A percentile compares a stretch with the other conserved stretches of the same genome.
Evolutionary conservation across 53 echinoderm and acorn worm genomes (phyloP).

Genomic region (Glandiceps talaboti): DNA sequence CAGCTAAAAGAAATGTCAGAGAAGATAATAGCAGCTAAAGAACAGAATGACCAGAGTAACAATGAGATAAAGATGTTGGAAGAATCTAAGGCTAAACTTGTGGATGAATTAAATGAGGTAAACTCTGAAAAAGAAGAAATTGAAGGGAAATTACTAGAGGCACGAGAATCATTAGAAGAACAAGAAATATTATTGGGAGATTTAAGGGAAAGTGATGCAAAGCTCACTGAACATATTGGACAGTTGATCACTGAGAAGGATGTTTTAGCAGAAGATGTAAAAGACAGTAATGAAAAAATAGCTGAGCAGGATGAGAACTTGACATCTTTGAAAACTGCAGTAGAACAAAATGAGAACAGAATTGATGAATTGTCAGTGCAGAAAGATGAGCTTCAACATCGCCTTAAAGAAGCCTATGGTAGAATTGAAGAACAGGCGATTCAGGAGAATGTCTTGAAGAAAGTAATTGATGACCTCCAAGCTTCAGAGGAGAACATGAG

Average conservation of each 20-base stretch:
- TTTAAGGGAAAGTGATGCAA: constrained; percentile 5
- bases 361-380: not conserved
- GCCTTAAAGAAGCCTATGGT: not conserved
- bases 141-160: constrained; percentile 8
- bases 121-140: constrained; percentile 10
- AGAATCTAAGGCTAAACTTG: constrained; percentile 12
- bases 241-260: constrained; percentile 2
- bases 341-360: not conserved
- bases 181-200: constrained; percentile 3
- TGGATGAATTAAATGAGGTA: constrained; percentile 16
- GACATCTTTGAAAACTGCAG: not conserved
- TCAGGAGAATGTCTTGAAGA: not conserved
- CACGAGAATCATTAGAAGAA: constrained; percentile 5
- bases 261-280: not conserved
- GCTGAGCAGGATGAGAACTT: not conserved
- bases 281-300: not conserved
- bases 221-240: constrained; percentile 10
- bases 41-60: not conserved
- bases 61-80: not conserved
- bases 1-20: constrained; percentile 19
- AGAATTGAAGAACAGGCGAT: not conserved
- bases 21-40: not conserved
- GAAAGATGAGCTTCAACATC: not conserved
- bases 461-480: not conserved
- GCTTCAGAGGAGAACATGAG: not conserved